These are phyloP conservation scores for Leptoteleia sp. DNA, from an alignment of 1,140 invertebrate species.

Conservation along the genomic window DNA sequence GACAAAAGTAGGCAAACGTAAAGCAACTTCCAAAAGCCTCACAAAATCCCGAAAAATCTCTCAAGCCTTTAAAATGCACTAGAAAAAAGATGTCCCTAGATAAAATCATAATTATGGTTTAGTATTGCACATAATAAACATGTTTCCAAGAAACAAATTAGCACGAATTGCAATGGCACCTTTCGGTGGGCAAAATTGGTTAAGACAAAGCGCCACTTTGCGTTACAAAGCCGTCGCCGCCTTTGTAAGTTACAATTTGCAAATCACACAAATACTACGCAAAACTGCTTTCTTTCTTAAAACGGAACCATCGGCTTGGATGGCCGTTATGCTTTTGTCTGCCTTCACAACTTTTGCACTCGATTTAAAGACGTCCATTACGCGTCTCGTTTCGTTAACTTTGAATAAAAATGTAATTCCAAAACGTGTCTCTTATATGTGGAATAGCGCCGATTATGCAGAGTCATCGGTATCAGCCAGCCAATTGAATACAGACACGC, in stretches of 20 bases:
- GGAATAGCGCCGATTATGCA: constrained; percentile 66
- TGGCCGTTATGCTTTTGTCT: constrained; percentile 63
- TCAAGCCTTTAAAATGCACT: constrained; percentile 20
- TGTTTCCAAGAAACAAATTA: background rate
- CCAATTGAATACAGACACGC: constrained; percentile 68
- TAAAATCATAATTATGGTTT: constrained; percentile 10
- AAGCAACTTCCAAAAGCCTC: constrained; percentile 41
- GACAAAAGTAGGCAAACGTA: constrained; percentile 10
- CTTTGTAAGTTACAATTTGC: constrained; percentile 2
- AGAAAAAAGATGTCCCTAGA: constrained; percentile 6
- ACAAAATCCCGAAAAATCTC: constrained; percentile 9
- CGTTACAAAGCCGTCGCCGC: background rate
- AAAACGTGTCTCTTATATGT: constrained; percentile 29
- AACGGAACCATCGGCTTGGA: constrained; percentile 12
- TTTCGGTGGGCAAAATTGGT: background rate
- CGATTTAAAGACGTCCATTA: constrained; percentile 29
- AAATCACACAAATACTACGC: constrained; percentile 44
- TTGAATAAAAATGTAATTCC: constrained; percentile 23
- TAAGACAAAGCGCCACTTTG: background rate
- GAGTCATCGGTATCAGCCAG: constrained; percentile 78
- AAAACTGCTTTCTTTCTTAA: constrained; percentile 24
- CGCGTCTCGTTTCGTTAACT: constrained; percentile 24
- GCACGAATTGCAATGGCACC: background rate
- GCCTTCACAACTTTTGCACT: constrained; percentile 69
- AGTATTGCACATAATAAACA: constrained; percentile 1